Evolutionary conservation across 2,113 vertebrate species (phyloP).

Genomic region (Rhinopomastus cyanomelas): DNA sequence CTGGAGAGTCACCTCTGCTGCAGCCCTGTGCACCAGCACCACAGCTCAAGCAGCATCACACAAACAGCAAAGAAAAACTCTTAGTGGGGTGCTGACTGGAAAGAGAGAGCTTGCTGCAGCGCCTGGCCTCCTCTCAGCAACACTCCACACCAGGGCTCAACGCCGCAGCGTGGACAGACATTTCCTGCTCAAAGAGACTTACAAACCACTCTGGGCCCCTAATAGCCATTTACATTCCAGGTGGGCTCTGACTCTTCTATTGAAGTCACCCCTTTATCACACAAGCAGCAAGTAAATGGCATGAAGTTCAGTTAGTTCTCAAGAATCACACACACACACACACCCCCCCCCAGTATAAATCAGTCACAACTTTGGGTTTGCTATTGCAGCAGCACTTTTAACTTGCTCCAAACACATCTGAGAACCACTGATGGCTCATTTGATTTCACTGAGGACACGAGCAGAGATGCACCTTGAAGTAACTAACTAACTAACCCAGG

Average conservation of each 20-base stretch:
- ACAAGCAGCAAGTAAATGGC: not conserved
- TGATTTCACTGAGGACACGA: not conserved
- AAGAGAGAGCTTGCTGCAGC: not conserved
- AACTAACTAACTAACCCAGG: no score
- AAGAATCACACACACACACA: no score
- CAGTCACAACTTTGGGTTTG: not conserved
- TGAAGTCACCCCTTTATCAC: not conserved
- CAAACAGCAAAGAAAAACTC: not conserved
- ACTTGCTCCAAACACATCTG: not conserved
- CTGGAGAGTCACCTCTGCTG: not conserved
- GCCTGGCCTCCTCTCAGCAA: not conserved
- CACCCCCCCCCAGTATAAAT: not conserved
- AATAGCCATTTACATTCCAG: not conserved
- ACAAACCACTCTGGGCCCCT: not conserved
- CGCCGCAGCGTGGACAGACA: fast-evolving
- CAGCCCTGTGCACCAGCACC: not conserved
- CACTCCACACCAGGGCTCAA: not conserved
- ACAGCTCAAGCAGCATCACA: not conserved
- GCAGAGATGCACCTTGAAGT: not conserved
- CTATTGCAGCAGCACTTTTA: not conserved
- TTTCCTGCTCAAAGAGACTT: not conserved
- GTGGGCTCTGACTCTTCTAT: not conserved
- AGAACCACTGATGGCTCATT: not conserved
- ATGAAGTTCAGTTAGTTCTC: not conserved
- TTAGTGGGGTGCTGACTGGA: not conserved